phyloP scores from a whole-genome alignment of 1,140 invertebrate species.

The Chrysomallon squamiferum region DNA sequence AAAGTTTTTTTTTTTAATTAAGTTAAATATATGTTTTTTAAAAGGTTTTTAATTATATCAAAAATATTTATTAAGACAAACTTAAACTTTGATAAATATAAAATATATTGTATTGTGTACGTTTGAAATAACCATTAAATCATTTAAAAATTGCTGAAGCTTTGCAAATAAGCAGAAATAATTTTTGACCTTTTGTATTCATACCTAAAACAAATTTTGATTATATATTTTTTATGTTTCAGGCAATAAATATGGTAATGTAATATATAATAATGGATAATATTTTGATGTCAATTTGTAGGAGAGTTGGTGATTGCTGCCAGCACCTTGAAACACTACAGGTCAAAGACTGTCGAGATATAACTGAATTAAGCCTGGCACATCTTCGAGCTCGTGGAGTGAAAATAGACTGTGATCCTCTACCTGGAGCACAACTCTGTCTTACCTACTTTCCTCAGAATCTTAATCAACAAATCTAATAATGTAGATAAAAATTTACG shows the following conservation, averaged over 20 bases:
- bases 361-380: conserved; percentile 49
- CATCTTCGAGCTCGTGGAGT: conserved; percentile 28
- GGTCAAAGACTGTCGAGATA: conserved; percentile 55
- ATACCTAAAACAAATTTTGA: too few relatives aligned
- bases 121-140: neutral
- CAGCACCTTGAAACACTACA: conserved; percentile 39
- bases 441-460: conserved; percentile 10
- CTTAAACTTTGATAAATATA: too few relatives aligned
- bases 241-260: too few relatives aligned
- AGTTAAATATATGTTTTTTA: too few relatives aligned
- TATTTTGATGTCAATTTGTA: too few relatives aligned
- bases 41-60: too few relatives aligned
- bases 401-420: conserved; percentile 36
- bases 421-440: conserved; percentile 14
- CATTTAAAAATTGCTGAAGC: neutral
- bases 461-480: conserved; percentile 23
- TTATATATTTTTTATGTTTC: too few relatives aligned
- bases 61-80: too few relatives aligned
- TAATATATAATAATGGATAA: too few relatives aligned
- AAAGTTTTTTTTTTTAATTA: too few relatives aligned
- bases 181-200: too few relatives aligned
- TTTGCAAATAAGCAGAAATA: neutral
- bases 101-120: neutral
- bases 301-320: conserved; percentile 55
- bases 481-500: neutral